phyloP scores from a whole-genome alignment of 1,140 invertebrate species.

The Chrysopa pallens region DNA sequence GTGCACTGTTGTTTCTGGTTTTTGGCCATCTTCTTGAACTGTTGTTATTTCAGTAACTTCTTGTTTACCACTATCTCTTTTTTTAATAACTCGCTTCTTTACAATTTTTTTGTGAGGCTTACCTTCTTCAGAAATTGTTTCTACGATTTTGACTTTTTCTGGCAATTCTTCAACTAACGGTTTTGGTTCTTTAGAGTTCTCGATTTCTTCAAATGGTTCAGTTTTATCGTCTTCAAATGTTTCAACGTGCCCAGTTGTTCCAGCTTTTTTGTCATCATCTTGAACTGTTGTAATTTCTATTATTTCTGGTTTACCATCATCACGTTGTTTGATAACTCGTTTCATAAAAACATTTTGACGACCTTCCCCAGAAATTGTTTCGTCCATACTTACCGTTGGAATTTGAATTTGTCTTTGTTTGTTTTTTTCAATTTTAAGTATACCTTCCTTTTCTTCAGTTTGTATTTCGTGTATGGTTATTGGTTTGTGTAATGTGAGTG shows the following conservation, averaged over 20 bases:
- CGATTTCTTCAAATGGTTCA: too few species aligned
- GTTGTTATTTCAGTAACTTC: constrained; percentile 16
- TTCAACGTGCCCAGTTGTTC: constrained; percentile 7
- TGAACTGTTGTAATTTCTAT: constrained; percentile 23
- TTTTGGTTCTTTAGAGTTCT: too few species aligned
- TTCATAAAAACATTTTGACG: constrained; percentile 24
- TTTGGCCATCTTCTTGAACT: constrained; percentile 17
- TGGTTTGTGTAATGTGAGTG: background rate
- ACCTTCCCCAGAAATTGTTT: too few species aligned
- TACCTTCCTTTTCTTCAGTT: background rate
- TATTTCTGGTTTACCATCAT: constrained; percentile 18
- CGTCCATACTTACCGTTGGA: constrained; percentile 12
- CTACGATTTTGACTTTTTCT: constrained; percentile 4
- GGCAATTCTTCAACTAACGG: constrained; percentile 5
- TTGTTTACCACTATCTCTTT: constrained; percentile 13
- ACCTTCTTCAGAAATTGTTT: too few species aligned
- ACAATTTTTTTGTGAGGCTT: constrained; percentile 8
- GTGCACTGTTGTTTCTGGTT: constrained; percentile 14
- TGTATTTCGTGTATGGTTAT: background rate
- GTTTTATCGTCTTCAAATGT: too few species aligned
- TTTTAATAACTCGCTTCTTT: constrained; percentile 17
- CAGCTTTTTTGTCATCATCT: constrained; percentile 10
- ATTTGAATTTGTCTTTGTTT: constrained; percentile 7
- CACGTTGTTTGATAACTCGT: constrained; percentile 19
- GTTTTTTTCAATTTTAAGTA: background rate